Evolutionary conservation across 53 echinoderm and acorn worm genomes (phyloP), one percentile per base, ranked within the genome.

Genomic region (Crossaster papposus): DNA sequence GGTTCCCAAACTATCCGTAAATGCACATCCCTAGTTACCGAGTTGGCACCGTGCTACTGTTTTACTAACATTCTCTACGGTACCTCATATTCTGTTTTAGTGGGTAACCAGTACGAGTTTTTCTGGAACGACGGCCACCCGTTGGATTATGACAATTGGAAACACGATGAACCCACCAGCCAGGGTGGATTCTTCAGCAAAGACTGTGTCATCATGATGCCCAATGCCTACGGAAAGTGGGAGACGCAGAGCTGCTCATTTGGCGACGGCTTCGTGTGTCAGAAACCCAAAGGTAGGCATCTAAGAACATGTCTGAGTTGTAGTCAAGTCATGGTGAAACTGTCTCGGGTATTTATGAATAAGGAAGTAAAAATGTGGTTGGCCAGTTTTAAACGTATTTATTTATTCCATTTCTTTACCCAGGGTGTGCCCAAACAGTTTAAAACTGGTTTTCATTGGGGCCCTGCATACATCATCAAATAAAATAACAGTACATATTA

Each of bases 101-200:
- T 63, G 52, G 18, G 75, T 13, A 18, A 53, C 38, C 22, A 65
- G 93, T 91, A 90, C 50, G 96, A 95, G 44, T 98, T 96, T 54
- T 73, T 85, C 2, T 96, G 95, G 94, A 92, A 90, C n/a, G 99
- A 98, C 81, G 93, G 91, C 2, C 90, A 81, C 5, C 78, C 92
- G 24, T 51, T 94, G 13, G 95, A 94, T 51, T 98, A 85, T 77
- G 85, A 89, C 23, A 82, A 96, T 77, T 96, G 96, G 96, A 81
- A 88, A 44, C 87, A 90, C 11, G 92, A 80, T 15, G 96, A 94
- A 30, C 96, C 94, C 77, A 20, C 94, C 77, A 20, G 85, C 75
- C 18, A 68, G 92, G 35, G 22, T 26, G 22, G 22, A 18, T 58
- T 2, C 58, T 36, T 3, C 30, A 36, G 82, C 88, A 32, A 91